Conservation (phyloP, 1,140 invertebrate species). For the Microplitis demolitor region DNA sequence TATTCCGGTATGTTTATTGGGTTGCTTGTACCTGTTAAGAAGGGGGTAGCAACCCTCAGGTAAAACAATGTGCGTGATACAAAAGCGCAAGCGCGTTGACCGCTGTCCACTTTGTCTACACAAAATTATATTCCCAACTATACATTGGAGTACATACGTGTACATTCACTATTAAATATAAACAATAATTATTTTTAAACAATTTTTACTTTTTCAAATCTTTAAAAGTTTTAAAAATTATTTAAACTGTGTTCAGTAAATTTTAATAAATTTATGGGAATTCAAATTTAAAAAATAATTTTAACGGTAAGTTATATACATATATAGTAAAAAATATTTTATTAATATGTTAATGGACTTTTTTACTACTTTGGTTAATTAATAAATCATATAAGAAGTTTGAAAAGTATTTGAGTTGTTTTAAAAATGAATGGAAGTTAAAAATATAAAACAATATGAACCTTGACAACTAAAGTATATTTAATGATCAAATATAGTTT, state of each 20-base stretch:
- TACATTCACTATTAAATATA: not conserved
- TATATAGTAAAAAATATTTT: too few relatives aligned
- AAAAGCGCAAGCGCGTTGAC: constrained; percentile 49
- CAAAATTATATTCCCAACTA: constrained; percentile 5
- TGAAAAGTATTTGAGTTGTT: too few relatives aligned
- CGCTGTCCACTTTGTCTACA: constrained; percentile 40
- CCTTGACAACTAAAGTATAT: not conserved
- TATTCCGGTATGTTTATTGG: constrained; percentile 1
- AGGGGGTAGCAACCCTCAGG: constrained; percentile 18
- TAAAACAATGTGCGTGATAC: constrained; percentile 9
- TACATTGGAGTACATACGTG: not conserved
- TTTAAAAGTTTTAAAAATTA: not conserved
- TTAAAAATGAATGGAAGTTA: not conserved
- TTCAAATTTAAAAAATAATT: too few relatives aligned
- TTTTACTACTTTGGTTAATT: too few relatives aligned
- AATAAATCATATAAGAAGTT: too few relatives aligned
- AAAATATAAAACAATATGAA: too few relatives aligned
- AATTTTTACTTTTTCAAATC: not conserved
- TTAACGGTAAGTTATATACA: too few relatives aligned
- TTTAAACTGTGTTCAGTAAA: too few relatives aligned
- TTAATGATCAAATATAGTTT: not conserved
- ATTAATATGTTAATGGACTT: too few relatives aligned
- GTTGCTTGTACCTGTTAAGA: constrained; percentile 23
- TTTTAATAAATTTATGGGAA: too few relatives aligned
- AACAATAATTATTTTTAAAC: not conserved